These are phyloP conservation scores for Periophthalmus modestus DNA, from an alignment of 2,113 vertebrate species.

Conservation along the genomic window DNA sequence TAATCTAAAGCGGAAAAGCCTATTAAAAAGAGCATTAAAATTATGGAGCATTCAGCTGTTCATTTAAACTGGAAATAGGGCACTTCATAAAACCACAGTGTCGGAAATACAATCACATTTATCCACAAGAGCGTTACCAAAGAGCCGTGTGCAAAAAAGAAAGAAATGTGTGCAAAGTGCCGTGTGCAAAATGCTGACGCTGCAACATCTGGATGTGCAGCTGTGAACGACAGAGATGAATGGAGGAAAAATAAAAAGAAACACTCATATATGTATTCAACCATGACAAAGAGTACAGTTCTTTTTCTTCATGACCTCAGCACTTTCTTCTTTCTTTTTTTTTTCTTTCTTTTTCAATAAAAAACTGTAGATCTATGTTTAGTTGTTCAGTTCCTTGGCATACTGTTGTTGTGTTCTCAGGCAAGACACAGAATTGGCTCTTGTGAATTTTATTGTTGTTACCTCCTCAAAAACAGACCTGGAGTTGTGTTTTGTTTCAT, in stretches of 20 bases:
- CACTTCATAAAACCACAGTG: neutral
- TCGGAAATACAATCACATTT: conserved; percentile 1
- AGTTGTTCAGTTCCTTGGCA: too few relatives aligned
- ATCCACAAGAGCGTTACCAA: neutral
- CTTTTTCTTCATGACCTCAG: too few relatives aligned
- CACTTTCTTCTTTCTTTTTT: too few relatives aligned
- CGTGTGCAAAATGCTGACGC: neutral
- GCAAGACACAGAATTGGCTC: too few relatives aligned
- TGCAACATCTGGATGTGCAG: neutral
- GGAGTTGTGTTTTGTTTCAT: too few relatives aligned
- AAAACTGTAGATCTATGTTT: too few relatives aligned
- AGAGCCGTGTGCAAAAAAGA: neutral
- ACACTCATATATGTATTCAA: neutral
- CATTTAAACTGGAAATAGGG: neutral
- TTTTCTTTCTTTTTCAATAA: too few relatives aligned
- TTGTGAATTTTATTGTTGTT: too few relatives aligned
- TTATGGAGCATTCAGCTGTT: conserved; percentile 1
- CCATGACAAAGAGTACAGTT: neutral
- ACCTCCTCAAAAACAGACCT: too few relatives aligned
- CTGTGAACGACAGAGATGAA: neutral
- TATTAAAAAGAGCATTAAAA: conserved; percentile 5
- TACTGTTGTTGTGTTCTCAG: too few relatives aligned
- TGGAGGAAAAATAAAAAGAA: neutral
- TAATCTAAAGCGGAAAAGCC: neutral
- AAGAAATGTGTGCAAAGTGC: neutral